These are phyloP conservation scores for Sigmodon hispidus DNA, from an alignment of 2,113 vertebrate genomes.

Conservation along the genomic window DNA sequence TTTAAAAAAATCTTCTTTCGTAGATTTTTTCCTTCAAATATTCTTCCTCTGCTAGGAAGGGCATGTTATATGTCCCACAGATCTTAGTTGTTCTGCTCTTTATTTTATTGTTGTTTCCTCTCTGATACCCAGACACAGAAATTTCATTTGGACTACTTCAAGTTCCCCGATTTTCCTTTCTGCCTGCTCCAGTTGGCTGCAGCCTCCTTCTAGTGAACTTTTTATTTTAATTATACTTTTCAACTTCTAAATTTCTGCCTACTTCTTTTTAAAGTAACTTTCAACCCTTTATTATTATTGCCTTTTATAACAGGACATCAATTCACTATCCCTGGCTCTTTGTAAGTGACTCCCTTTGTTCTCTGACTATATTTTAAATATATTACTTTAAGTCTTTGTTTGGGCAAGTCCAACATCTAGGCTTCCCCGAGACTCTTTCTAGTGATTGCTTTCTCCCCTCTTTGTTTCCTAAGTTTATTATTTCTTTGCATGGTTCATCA, in stretches of 20 bases:
- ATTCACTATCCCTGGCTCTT: constrained; percentile 38
- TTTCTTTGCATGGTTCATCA: not conserved
- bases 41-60: not conserved
- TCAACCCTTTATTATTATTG: not conserved
- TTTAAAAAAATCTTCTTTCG: not conserved
- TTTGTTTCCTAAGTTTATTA: not conserved
- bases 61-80: not conserved
- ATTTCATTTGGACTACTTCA: not conserved
- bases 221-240: not conserved
- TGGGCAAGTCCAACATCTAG: not conserved
- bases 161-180: not conserved
- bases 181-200: not conserved
- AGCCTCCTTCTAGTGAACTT: not conserved
- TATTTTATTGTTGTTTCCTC: not conserved
- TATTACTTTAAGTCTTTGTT: not conserved
- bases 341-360: not conserved
- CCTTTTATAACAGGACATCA: not conserved
- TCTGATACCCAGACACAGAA: not conserved
- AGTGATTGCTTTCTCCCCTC: not conserved
- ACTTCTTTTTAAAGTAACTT: not conserved
- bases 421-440: not conserved
- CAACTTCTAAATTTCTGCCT: not conserved
- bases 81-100: not conserved
- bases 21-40: not conserved
- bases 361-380: not conserved